Conservation (phyloP, 2,888 invertebrate species). For the Neoaliturus tenellus region DNA sequence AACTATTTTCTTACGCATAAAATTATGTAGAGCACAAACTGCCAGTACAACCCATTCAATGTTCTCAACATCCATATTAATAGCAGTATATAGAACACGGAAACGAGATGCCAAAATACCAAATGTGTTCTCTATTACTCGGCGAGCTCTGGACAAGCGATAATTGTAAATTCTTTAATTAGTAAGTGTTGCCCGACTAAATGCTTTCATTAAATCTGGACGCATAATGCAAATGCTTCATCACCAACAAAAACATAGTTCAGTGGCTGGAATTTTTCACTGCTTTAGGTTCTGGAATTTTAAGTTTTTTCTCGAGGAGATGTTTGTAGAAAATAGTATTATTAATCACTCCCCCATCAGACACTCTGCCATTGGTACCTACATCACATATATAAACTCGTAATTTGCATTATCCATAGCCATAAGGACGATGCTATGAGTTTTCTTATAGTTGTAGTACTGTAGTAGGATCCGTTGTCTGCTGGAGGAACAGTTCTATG, state of each 20-base stretch:
- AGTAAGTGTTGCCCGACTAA: neutral
- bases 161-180: neutral
- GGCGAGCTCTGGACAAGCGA: neutral
- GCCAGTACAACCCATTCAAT: neutral
- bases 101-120: neutral
- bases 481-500: too few species aligned
- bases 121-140: neutral
- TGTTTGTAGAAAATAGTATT: too few species aligned
- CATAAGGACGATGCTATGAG: too few species aligned
- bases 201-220: neutral
- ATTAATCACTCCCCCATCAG: too few species aligned
- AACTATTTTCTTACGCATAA: neutral
- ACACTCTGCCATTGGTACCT: too few species aligned
- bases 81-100: neutral
- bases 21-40: neutral
- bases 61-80: neutral
- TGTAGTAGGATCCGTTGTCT: too few species aligned
- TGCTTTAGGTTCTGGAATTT: too few species aligned
- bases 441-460: too few species aligned
- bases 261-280: too few species aligned
- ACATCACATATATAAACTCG: too few species aligned
- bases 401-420: too few species aligned
- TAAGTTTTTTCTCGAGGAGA: too few species aligned
- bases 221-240: neutral
- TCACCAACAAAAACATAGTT: conserved; percentile 22